These are phyloP conservation scores for Mionectes olivaceus DNA, from an alignment of 2,797 vertebrate species.

Conservation along the genomic window DNA sequence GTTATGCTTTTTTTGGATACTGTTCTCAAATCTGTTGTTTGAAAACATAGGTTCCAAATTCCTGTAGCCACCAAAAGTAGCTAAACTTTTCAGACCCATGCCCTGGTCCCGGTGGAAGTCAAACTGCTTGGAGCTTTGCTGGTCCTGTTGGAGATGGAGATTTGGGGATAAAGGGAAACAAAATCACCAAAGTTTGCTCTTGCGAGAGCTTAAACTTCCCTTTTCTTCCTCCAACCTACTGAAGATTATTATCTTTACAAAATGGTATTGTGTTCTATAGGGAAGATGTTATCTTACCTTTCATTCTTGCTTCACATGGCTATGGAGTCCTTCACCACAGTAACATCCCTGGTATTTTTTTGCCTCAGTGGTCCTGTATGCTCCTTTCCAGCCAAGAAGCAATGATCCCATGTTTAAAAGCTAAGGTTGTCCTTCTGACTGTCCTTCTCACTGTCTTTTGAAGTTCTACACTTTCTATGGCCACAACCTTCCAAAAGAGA, in stretches of 20 bases:
- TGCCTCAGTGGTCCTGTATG: neutral
- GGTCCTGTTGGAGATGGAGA: neutral
- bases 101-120: neutral
- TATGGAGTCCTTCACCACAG: rapidly evolving
- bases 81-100: neutral
- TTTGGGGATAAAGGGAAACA: neutral
- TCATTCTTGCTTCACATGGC: neutral
- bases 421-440: neutral
- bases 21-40: neutral
- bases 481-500: neutral
- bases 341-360: neutral
- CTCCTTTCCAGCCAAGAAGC: neutral
- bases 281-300: neutral
- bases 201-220: neutral
- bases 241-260: neutral
- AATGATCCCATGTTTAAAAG: neutral
- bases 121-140: neutral
- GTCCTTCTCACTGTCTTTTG: neutral
- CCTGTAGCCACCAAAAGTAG: neutral
- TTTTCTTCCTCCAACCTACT: neutral
- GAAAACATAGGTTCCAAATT: neutral
- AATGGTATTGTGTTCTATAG: neutral
- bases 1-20: neutral
- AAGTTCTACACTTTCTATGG: neutral
- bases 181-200: neutral